These are phyloP conservation scores for Drosophila gaucha DNA, from an alignment of 2,888 invertebrate species.

Conservation along the genomic window DNA sequence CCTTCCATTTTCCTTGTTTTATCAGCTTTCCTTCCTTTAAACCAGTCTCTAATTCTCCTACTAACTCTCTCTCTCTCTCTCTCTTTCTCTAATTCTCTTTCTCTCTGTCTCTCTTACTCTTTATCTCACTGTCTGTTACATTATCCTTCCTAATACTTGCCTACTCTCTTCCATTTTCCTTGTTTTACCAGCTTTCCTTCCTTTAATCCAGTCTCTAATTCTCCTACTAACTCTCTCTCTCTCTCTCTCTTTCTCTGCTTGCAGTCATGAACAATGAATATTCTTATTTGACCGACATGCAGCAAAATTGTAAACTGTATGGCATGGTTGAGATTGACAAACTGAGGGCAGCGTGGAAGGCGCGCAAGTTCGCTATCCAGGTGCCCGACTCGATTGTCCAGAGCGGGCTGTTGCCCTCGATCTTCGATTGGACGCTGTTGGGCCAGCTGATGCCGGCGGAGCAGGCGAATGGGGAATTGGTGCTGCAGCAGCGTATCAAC, in stretches of 20 bases:
- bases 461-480: slow-evolving; percentile 20
- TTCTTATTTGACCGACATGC: slow-evolving; percentile 14
- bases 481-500: slow-evolving; percentile 47
- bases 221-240: not conserved
- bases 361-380: slow-evolving; percentile 33
- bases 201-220: not conserved
- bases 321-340: slow-evolving; percentile 47
- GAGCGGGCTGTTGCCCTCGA: slow-evolving; percentile 42
- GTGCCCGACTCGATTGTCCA: slow-evolving; percentile 32
- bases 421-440: slow-evolving; percentile 52
- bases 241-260: too few species aligned
- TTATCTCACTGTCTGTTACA: too few species aligned
- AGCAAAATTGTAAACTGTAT: slow-evolving; percentile 30
- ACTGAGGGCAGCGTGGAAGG: slow-evolving; percentile 33
- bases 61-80: too few species aligned
- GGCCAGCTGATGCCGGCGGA: slow-evolving; percentile 36
- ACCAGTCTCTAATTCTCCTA: too few species aligned
- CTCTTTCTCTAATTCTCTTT: too few species aligned
- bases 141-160: too few species aligned
- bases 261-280: slow-evolving; percentile 35
- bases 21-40: too few species aligned
- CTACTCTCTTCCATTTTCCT: not conserved
- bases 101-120: too few species aligned
- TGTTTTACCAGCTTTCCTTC: too few species aligned
- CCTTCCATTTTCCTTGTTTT: too few species aligned